Evolutionary conservation across 2,113 vertebrate genomes (phyloP).

Genomic region (Numenius arquata): DNA sequence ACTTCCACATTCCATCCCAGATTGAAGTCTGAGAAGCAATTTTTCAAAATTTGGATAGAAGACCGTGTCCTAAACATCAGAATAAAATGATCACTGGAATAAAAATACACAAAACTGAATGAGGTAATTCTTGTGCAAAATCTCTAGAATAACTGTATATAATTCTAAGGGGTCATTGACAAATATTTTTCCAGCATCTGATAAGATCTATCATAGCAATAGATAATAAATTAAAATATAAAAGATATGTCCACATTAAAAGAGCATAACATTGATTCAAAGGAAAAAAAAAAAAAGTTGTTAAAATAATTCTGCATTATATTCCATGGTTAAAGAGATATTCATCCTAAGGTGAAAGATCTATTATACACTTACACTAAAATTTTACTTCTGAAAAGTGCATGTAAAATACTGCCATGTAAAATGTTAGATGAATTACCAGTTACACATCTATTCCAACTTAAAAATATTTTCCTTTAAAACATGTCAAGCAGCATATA

Average conservation of each 20-base stretch:
- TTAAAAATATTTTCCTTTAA: conserved; percentile 65
- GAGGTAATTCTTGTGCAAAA: conserved; percentile 71
- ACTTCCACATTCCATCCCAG: background rate
- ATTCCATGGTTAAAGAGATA: conserved; percentile 30
- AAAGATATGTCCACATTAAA: conserved; percentile 64
- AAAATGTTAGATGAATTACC: conserved; percentile 54
- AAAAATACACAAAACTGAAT: conserved; percentile 57
- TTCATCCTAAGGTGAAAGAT: conserved; percentile 27
- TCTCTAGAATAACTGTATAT: conserved; percentile 51
- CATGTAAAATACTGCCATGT: conserved; percentile 65
- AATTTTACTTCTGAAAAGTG: conserved; percentile 62
- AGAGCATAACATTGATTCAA: conserved; percentile 50
- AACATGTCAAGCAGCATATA: conserved; percentile 67
- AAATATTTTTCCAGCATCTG: conserved; percentile 55
- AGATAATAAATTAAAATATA: conserved; percentile 69
- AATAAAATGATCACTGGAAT: conserved; percentile 59
- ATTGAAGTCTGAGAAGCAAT: background rate
- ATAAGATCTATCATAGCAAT: conserved; percentile 47
- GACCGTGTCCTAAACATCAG: background rate
- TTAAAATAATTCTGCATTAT: conserved; percentile 20
- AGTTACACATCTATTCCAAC: conserved; percentile 50
- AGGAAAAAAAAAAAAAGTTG: conserved; percentile 25
- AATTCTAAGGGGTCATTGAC: conserved; percentile 47
- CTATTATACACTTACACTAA: conserved; percentile 44
- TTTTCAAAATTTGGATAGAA: conserved; percentile 15